Evolutionary conservation across 2,888 invertebrate genomes (phyloP).

Genomic region (Piscicola geometra): DNA sequence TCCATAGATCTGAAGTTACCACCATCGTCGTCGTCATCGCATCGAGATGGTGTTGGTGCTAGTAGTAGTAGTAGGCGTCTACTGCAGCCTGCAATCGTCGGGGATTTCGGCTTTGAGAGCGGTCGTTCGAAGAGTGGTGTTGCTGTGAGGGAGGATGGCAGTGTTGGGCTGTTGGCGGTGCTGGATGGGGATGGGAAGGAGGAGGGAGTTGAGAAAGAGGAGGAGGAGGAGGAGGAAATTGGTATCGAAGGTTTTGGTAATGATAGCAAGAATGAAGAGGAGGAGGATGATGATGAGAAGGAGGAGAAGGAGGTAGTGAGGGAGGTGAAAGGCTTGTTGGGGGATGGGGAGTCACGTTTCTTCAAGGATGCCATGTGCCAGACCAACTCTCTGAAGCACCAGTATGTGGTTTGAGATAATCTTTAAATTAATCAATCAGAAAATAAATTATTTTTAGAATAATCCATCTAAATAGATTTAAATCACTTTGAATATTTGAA

Average conservation of each 20-base stretch:
- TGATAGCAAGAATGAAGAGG: not conserved
- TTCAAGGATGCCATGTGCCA: conserved; percentile 32
- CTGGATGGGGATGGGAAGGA: too few species aligned
- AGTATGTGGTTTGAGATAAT: too few species aligned
- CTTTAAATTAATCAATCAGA: too few species aligned
- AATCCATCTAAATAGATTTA: too few species aligned
- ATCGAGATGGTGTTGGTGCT: not conserved
- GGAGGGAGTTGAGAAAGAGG: not conserved
- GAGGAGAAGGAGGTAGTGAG: not conserved
- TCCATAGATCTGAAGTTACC: not conserved
- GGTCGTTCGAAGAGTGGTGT: too few species aligned
- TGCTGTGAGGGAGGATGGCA: too few species aligned
- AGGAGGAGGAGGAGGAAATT: not conserved
- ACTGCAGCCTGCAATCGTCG: too few species aligned
- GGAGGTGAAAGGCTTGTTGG: not conserved
- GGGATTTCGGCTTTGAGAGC: too few species aligned
- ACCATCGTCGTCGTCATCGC: not conserved
- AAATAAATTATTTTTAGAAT: too few species aligned
- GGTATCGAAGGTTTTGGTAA: not conserved
- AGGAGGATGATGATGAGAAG: not conserved
- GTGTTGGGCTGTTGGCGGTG: too few species aligned
- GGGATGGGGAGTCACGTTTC: not conserved
- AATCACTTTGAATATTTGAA: too few species aligned
- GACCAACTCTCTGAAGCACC: conserved; percentile 16
- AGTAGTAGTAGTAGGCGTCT: not conserved